These are phyloP conservation scores for Zophobas atratus DNA, from an alignment of 1,140 invertebrate genomes.

Conservation along the genomic window DNA sequence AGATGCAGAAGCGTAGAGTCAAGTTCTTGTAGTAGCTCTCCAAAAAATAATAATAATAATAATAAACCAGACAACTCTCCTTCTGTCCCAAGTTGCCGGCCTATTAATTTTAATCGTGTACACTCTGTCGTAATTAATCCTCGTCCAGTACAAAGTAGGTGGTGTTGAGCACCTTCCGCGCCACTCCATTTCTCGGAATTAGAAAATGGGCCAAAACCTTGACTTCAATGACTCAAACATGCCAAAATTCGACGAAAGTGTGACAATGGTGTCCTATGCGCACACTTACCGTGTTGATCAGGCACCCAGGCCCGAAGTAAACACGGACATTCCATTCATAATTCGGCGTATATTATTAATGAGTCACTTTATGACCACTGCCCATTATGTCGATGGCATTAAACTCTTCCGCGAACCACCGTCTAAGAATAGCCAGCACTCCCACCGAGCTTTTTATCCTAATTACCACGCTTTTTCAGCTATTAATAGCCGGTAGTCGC, in stretches of 20 bases:
- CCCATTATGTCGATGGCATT: neutral
- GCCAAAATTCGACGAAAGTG: neutral
- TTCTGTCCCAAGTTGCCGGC: too few relatives aligned
- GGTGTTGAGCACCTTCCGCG: too few relatives aligned
- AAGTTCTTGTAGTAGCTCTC: too few relatives aligned
- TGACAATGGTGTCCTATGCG: neutral
- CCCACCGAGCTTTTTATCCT: neutral
- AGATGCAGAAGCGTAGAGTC: too few relatives aligned
- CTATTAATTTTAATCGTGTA: too few relatives aligned
- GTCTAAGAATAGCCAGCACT: constrained; percentile 7
- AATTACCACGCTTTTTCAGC: neutral
- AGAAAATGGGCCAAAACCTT: neutral
- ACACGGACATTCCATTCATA: neutral
- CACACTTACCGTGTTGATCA: neutral
- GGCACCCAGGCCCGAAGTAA: neutral
- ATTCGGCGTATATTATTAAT: constrained; percentile 1
- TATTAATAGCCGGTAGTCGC: neutral
- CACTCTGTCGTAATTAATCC: too few relatives aligned
- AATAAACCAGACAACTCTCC: too few relatives aligned
- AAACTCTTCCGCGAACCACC: neutral
- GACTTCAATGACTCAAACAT: neutral
- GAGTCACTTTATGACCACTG: neutral
- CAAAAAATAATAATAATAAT: too few relatives aligned
- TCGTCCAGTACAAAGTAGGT: too few relatives aligned
- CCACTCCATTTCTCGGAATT: neutral